A percentile compares a stretch with the other conserved stretches of the same genome.
Conservation (phyloP, 1,140 invertebrate species). For the Mylabris phalerata region DNA sequence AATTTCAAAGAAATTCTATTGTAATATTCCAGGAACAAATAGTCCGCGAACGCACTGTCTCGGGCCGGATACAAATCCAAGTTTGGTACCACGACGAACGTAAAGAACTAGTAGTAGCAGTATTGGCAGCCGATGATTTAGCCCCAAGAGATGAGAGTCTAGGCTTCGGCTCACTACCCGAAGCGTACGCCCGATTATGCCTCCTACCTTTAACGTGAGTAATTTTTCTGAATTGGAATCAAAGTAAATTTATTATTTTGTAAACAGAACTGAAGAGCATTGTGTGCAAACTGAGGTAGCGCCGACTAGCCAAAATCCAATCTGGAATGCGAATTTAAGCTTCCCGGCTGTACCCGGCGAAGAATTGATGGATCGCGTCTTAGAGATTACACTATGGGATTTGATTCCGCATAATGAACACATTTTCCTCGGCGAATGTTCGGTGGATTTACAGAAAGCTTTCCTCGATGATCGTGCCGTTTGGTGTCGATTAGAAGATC, state of each 20-base stretch:
- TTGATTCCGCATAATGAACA: constrained; percentile 71
- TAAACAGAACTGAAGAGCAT: constrained; percentile 58
- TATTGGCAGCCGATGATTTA: constrained; percentile 77
- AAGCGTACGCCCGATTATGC: constrained; percentile 75
- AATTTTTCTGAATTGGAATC: not conserved
- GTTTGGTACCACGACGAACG: constrained; percentile 79
- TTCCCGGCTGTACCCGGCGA: constrained; percentile 71
- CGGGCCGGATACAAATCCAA: constrained; percentile 73
- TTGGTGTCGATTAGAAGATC: constrained; percentile 82
- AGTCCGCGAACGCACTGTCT: constrained; percentile 64
- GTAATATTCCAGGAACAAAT: constrained; percentile 59
- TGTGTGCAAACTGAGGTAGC: constrained; percentile 73
- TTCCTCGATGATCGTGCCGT: constrained; percentile 78
- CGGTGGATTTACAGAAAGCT: constrained; percentile 71
- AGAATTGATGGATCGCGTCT: constrained; percentile 65
- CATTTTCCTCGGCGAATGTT: constrained; percentile 76
- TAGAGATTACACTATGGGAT: constrained; percentile 86
- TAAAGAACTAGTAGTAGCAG: constrained; percentile 71
- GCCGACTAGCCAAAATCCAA: constrained; percentile 74
- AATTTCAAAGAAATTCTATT: not conserved
- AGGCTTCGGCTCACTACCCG: constrained; percentile 65
- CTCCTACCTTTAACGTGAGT: constrained; percentile 71
- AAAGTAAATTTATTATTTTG: not conserved
- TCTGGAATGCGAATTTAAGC: constrained; percentile 84
- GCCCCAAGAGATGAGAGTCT: constrained; percentile 66